These are phyloP conservation scores for Channa maculata DNA, from an alignment of 2,113 vertebrate species.

Conservation along the genomic window DNA sequence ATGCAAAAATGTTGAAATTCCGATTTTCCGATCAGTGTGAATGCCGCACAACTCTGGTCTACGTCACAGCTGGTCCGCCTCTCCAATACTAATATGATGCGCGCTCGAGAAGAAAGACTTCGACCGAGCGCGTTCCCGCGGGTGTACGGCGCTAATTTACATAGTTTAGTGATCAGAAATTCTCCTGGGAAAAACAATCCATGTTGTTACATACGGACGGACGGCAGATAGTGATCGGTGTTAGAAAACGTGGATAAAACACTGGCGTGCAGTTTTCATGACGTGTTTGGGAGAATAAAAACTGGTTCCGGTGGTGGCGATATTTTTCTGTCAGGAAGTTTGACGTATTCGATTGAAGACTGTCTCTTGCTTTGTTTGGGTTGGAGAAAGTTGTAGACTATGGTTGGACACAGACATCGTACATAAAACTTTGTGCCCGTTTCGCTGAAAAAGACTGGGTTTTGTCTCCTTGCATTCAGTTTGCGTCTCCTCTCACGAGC, in stretches of 20 bases:
- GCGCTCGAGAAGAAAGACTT: conserved; percentile 53
- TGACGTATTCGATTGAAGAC: conserved; percentile 64
- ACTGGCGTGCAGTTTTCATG: conserved; percentile 4
- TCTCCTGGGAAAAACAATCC: conserved; percentile 22
- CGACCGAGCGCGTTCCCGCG: conserved; percentile 73
- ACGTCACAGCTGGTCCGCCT: conserved; percentile 62
- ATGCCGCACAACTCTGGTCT: not conserved
- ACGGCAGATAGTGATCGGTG: not conserved
- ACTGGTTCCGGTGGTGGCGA: conserved; percentile 77
- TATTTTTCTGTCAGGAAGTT: conserved; percentile 82
- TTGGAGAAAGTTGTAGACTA: conserved; percentile 38
- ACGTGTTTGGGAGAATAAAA: conserved; percentile 46
- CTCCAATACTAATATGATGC: conserved; percentile 36
- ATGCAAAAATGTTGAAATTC: no score
- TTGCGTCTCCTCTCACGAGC: not conserved
- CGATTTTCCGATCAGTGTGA: not conserved
- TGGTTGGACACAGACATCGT: not conserved
- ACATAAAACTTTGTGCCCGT: not conserved
- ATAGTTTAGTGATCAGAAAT: conserved; percentile 53
- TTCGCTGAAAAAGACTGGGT: not conserved
- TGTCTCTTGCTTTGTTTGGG: conserved; percentile 70
- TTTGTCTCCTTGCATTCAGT: not conserved
- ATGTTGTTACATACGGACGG: not conserved
- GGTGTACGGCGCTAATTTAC: conserved; percentile 51
- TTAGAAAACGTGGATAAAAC: not conserved